Evolutionary conservation across 1,140 invertebrate genomes (phyloP).

Genomic region (Agrypnia vestita): DNA sequence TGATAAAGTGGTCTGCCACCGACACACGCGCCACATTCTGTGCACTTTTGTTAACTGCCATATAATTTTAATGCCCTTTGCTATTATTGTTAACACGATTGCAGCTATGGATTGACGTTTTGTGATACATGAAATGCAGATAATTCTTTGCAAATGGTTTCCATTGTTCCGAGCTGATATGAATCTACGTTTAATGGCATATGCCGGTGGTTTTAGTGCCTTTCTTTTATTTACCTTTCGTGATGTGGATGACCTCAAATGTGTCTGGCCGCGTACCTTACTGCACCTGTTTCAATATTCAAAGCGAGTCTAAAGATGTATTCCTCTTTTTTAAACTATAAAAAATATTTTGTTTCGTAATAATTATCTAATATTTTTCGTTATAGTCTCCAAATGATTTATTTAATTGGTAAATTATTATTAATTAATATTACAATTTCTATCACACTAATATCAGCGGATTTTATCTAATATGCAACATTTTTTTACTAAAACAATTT

Average conservation of each 20-base stretch:
- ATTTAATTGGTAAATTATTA: too few relatives aligned
- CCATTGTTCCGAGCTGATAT: constrained; percentile 20
- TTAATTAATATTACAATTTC: too few relatives aligned
- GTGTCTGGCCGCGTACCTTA: background rate
- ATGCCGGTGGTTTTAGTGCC: background rate
- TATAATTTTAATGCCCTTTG: constrained; percentile 45
- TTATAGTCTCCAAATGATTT: too few relatives aligned
- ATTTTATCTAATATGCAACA: too few relatives aligned
- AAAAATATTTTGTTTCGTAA: too few relatives aligned
- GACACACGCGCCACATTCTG: background rate
- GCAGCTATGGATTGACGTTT: background rate
- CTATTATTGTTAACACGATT: constrained; percentile 28
- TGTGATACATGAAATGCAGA: constrained; percentile 27
- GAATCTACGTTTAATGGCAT: background rate
- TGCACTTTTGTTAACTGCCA: background rate
- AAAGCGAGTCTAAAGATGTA: background rate
- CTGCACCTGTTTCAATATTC: constrained; percentile 16
- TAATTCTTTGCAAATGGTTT: constrained; percentile 16
- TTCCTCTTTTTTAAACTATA: background rate
- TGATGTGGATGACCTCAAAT: constrained; percentile 39
- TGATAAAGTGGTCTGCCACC: constrained; percentile 63
- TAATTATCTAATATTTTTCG: too few relatives aligned
- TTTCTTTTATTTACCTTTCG: constrained; percentile 28
- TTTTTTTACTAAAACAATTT: too few relatives aligned
- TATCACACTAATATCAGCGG: too few relatives aligned